Evolutionary conservation across 2,888 invertebrate genomes (phyloP).

Genomic region (Erpobdella octoculata): DNA sequence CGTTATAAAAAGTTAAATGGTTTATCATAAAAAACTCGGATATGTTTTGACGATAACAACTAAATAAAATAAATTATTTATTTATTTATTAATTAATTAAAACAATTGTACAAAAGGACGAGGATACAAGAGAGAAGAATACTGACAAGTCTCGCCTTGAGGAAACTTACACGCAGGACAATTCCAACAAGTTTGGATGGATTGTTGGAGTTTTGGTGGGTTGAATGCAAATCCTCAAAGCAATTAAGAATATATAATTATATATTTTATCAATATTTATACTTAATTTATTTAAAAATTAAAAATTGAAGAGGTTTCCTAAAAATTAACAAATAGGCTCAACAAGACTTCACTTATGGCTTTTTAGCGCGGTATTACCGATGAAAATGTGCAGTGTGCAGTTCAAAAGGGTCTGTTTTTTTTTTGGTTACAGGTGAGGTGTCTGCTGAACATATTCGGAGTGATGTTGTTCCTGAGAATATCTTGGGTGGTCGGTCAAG

Average conservation of each 20-base stretch:
- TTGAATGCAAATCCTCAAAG: neutral
- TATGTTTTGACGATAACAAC: too few species aligned
- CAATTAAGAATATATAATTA: neutral
- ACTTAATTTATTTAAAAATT: too few species aligned
- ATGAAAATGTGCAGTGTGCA: too few species aligned
- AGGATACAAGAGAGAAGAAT: constrained; percentile 11
- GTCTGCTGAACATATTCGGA: constrained; percentile 95
- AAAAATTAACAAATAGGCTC: neutral
- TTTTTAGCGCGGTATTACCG: too few species aligned
- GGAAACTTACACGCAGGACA: constrained; percentile 48
- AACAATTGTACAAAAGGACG: neutral
- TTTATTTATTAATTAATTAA: too few species aligned
- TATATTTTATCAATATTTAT: constrained; percentile 1
- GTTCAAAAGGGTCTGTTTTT: neutral
- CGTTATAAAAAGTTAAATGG: too few species aligned
- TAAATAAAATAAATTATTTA: too few species aligned
- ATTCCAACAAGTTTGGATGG: constrained; percentile 77
- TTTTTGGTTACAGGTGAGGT: constrained; percentile 66
- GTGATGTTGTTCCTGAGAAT: constrained; percentile 95
- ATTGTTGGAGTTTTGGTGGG: constrained; percentile 75
- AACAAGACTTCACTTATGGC: too few species aligned
- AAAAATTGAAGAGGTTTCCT: too few species aligned
- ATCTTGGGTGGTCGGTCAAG: constrained; percentile 92
- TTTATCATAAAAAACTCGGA: too few species aligned
- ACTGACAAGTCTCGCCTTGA: constrained; percentile 16